These are phyloP conservation scores for Nettapus auritus DNA, from an alignment of 2,113 vertebrate genomes.

Conservation along the genomic window DNA sequence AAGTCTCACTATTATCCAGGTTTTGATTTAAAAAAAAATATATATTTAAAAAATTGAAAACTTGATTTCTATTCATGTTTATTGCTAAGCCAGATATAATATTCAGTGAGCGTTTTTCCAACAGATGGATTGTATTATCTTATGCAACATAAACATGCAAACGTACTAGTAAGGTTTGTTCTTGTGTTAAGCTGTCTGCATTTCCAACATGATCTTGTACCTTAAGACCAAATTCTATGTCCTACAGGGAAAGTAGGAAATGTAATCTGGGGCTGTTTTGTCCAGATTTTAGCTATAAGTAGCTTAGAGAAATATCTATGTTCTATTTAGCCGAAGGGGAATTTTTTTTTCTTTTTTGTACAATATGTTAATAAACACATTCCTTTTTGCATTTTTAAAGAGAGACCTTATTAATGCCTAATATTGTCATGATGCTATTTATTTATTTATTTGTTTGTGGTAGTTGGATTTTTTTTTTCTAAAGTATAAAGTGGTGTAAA, in stretches of 20 bases:
- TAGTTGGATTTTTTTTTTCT: not conserved
- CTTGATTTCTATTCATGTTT: conserved; percentile 9
- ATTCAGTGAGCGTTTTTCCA: conserved; percentile 24
- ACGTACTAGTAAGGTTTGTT: conserved; percentile 2
- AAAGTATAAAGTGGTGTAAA: not conserved
- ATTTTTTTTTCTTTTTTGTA: not conserved
- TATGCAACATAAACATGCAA: not conserved
- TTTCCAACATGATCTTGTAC: conserved; percentile 1
- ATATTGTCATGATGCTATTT: not conserved
- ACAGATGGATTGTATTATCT: conserved; percentile 33
- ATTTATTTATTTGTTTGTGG: not conserved
- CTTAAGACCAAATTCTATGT: not conserved
- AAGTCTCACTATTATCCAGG: conserved; percentile 1
- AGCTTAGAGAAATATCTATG: not conserved
- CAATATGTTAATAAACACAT: not conserved
- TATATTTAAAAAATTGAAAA: not conserved
- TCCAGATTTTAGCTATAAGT: not conserved
- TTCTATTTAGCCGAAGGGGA: not conserved
- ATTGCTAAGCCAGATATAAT: not conserved
- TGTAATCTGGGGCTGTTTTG: not conserved
- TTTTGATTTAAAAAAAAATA: not conserved
- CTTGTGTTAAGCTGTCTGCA: conserved; percentile 1
- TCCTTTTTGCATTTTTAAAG: not conserved
- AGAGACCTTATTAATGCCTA: not conserved
- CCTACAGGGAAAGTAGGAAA: not conserved